These are phyloP conservation scores for Spongilla lacustris DNA, from an alignment of 37 sponge, comb jelly and placozoan genomes.

Conservation along the genomic window DNA sequence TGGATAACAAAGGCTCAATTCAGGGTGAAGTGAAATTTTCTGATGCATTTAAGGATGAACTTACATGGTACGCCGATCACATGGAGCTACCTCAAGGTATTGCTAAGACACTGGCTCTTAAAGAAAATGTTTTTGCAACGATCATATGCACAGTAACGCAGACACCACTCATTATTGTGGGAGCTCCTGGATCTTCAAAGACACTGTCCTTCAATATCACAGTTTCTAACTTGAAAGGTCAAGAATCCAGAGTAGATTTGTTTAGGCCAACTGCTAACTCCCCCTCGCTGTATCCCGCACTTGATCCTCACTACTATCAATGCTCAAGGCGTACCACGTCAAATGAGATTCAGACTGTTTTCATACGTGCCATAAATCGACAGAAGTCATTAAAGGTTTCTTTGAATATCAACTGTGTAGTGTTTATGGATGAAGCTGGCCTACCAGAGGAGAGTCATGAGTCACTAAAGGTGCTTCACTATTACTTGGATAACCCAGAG, in stretches of 20 bases:
- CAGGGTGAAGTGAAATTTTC: neutral
- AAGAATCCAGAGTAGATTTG: slow-evolving; percentile 31
- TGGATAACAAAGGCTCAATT: slow-evolving; percentile 1
- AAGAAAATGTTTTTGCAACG: slow-evolving; percentile 72
- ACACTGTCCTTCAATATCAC: slow-evolving; percentile 75
- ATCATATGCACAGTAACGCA: slow-evolving; percentile 44
- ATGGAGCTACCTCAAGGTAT: slow-evolving; percentile 59
- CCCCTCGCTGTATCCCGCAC: slow-evolving; percentile 21
- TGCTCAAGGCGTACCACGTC: slow-evolving; percentile 71
- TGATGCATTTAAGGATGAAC: slow-evolving; percentile 19
- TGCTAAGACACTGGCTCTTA: slow-evolving; percentile 67
- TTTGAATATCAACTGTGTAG: slow-evolving; percentile 5
- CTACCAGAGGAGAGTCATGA: slow-evolving; percentile 65
- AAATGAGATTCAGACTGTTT: slow-evolving; percentile 65
- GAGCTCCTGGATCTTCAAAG: slow-evolving; percentile 76
- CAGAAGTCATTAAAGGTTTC: neutral
- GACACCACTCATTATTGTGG: slow-evolving; percentile 75
- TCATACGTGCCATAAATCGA: slow-evolving; percentile 53
- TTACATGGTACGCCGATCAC: slow-evolving; percentile 17
- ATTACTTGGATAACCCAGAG: slow-evolving; percentile 52
- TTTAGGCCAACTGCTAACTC: slow-evolving; percentile 3
- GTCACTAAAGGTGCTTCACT: slow-evolving; percentile 66
- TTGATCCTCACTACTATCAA: slow-evolving; percentile 68
- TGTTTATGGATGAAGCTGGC: slow-evolving; percentile 79
- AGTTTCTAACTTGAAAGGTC: slow-evolving; percentile 54